Evolutionary conservation across 2,888 invertebrate species (phyloP).

Genomic region (Nomada flava): DNA sequence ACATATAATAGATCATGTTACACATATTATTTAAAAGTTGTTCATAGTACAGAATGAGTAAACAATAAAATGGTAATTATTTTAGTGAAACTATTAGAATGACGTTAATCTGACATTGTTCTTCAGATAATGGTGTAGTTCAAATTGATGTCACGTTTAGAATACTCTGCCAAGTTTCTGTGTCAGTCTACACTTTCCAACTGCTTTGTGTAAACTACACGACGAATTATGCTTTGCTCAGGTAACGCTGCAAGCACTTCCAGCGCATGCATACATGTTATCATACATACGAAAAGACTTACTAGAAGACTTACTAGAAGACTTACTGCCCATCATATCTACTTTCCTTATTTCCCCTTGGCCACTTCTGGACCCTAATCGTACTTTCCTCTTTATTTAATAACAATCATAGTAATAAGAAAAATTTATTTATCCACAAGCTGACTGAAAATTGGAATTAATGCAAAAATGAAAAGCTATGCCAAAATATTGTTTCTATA

Average conservation of each 20-base stretch:
- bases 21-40: too few species aligned
- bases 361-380: too few species aligned
- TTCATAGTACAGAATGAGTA: too few species aligned
- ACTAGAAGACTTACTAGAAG: conserved; percentile 18
- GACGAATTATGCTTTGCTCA: conserved; percentile 46
- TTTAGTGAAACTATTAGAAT: background rate
- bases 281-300: conserved; percentile 7
- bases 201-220: conserved; percentile 46
- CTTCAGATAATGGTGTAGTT: conserved; percentile 46
- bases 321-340: background rate
- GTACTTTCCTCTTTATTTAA: too few species aligned
- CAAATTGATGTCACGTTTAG: conserved; percentile 49
- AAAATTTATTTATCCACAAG: too few species aligned
- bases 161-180: conserved; percentile 46
- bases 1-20: too few species aligned
- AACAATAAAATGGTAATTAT: conserved; percentile 2
- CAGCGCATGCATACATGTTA: background rate
- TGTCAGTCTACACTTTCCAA: conserved; percentile 34
- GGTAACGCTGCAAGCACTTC: conserved; percentile 27
- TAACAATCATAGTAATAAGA: too few species aligned
- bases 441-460: too few species aligned
- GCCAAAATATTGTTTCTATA: too few species aligned
- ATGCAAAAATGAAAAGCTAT: too few species aligned
- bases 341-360: too few species aligned
- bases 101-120: conserved; percentile 21